Conservation (phyloP, 2,888 invertebrate genomes). For the Leucoma salicis region DNA sequence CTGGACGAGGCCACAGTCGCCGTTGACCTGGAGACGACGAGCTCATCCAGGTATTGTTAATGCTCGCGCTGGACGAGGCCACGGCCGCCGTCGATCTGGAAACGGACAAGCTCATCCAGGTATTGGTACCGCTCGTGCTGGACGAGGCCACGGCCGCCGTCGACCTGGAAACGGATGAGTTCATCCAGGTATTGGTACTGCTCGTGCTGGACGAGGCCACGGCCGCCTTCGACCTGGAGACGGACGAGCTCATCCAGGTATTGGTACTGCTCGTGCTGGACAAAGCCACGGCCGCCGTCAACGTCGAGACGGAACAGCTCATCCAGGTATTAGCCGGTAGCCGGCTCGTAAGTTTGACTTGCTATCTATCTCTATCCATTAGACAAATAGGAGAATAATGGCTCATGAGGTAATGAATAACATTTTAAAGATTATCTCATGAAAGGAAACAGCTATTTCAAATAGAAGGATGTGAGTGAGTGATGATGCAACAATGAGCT, state of each 20-base stretch:
- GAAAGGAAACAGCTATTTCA: too few species aligned
- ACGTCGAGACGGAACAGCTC: too few species aligned
- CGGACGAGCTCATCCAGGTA: conserved; percentile 92
- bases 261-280: too few species aligned
- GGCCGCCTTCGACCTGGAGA: conserved; percentile 95
- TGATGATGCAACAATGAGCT: too few species aligned
- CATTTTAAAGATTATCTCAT: too few species aligned
- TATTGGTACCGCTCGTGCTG: conserved; percentile 87
- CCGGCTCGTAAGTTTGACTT: too few species aligned
- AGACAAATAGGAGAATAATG: too few species aligned
- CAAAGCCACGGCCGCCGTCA: too few species aligned
- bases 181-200: conserved; percentile 90
- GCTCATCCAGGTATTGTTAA: conserved; percentile 89
- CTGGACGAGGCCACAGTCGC: conserved; percentile 96
- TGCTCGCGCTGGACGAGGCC: conserved; percentile 93
- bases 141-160: conserved; percentile 96
- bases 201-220: conserved; percentile 94
- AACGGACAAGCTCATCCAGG: conserved; percentile 94
- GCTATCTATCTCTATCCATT: too few species aligned
- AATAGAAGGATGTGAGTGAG: too few species aligned
- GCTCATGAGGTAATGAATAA: too few species aligned
- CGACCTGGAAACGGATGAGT: conserved; percentile 94
- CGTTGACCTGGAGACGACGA: conserved; percentile 95
- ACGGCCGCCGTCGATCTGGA: conserved; percentile 95
- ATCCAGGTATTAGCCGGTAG: too few species aligned